Base-by-base conservation (phyloP, 2,113 vertebrate genomes). In the Furnarius figulus region DNA sequence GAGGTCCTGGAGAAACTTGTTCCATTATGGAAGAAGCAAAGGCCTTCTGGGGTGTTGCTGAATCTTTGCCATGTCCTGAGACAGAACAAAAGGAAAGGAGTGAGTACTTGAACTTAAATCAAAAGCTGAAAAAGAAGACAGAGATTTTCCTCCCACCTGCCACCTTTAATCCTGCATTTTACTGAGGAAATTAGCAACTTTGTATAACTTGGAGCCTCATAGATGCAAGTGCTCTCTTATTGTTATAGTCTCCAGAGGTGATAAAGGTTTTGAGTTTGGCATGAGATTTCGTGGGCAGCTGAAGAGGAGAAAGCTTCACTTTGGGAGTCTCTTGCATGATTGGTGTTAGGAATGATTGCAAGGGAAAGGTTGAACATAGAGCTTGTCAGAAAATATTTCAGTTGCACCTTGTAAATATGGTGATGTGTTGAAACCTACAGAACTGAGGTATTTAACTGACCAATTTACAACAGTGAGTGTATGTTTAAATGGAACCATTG, bases 141-240 rank as follows among this genome's bases (percentile, higher is more conserved):
- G 27, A 7, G 13, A 15, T 14, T 42, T 42, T 42, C 40, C 40
- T 42, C 40, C 40, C 14, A 52, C n/a, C 5, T 4, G 11, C 1
- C 15, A 7, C 31, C 20, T 23, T 70, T 58, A 37, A 33, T 63
- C 10, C 40, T 59, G 3, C 21, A 3, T 5, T 3, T 27, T 74
- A 14, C 47, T 71, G 33, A 93, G 22, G 13, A 87, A 90, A 50
- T 67, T 8, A 81, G 12, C 3, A 46, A 23, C 25, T 53, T 66
- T 47, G 12, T 16, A 2, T 13, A 71, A 73, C 14, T 27, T 33
- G 12, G 46, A 35, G 11, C 25, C 10, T 87, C 12, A 18, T 52
- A 14, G 9, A 27, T 52, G 3, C 1, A 28, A 44, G 7, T 2
- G 2, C 0, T 18, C 63, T 37, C 42, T 31, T 9, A 37, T 62